These are phyloP conservation scores for Temnothorax curvispinosus DNA, from an alignment of 1,140 invertebrate species.

Conservation along the genomic window DNA sequence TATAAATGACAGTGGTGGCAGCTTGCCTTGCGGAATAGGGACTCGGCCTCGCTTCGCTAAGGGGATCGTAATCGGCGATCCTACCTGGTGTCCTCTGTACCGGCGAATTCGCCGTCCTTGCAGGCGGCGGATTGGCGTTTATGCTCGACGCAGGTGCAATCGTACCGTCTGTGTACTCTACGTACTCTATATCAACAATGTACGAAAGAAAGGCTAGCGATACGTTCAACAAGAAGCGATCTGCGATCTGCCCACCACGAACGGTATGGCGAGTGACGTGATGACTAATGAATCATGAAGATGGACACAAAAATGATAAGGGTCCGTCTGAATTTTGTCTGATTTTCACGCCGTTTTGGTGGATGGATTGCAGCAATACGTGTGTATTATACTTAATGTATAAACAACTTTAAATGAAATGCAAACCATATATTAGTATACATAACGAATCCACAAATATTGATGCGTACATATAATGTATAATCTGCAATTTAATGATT, in stretches of 20 bases:
- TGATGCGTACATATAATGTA: background rate
- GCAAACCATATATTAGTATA: background rate
- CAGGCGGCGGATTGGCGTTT: conserved; percentile 80
- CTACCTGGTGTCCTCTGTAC: conserved; percentile 87
- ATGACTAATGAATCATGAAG: background rate
- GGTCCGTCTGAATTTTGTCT: background rate
- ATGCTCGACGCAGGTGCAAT: conserved; percentile 79
- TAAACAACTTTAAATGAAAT: background rate
- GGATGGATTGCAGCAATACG: background rate
- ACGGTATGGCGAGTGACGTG: background rate
- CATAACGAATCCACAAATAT: background rate
- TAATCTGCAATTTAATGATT: background rate
- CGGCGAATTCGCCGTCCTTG: conserved; percentile 82
- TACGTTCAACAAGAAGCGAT: conserved; percentile 27
- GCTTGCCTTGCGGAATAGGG: conserved; percentile 92
- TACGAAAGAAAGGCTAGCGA: conserved; percentile 58
- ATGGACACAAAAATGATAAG: background rate
- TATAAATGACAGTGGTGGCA: conserved; percentile 93
- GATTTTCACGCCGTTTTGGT: background rate
- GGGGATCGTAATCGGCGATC: conserved; percentile 93
- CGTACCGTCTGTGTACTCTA: conserved; percentile 85
- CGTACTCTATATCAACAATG: conserved; percentile 82
- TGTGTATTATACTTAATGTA: background rate
- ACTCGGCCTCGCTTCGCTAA: conserved; percentile 89
- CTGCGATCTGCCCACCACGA: background rate